Percentiles rank a stretch among this genome's conserved stretches.
Evolutionary conservation across 92 coral and sea anemone species (phyloP).

Genomic region (Paragorgia papillata): DNA sequence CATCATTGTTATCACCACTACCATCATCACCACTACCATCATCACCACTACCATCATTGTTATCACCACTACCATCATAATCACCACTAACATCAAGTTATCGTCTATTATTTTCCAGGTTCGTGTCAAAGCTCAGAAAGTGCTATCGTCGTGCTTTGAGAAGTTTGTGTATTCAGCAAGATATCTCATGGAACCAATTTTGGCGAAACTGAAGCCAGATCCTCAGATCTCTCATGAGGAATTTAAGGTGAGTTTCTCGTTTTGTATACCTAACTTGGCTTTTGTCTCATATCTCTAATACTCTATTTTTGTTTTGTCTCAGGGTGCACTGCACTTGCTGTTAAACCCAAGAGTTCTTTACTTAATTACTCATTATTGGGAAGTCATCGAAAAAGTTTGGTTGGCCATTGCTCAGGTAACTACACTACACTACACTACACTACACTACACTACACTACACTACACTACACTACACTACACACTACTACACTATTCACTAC

Average conservation of each 20-base stretch:
- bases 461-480: no score
- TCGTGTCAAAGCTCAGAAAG: conserved; percentile 92
- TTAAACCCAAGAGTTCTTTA: conserved; percentile 82
- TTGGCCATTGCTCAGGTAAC: conserved; percentile 88
- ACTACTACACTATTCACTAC: no score
- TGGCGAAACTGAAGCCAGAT: conserved; percentile 71
- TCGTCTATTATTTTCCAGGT: conserved; percentile 59
- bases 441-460: no score
- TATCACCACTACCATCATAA: no score
- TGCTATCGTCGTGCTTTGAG: conserved; percentile 77
- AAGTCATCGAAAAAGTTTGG: conserved; percentile 91
- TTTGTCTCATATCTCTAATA: neutral
- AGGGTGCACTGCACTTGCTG: conserved; percentile 88
- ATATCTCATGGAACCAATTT: conserved; percentile 71
- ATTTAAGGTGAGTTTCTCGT: conserved; percentile 71
- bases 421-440: neutral
- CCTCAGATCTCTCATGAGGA: conserved; percentile 85
- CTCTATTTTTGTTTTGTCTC: neutral
- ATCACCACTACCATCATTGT: no score
- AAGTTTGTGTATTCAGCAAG: conserved; percentile 90
- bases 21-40: no score
- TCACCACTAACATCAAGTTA: neutral
- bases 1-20: no score
- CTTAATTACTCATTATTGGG: conserved; percentile 93
- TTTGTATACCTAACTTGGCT: neutral